phyloP scores from a whole-genome alignment of 2,797 vertebrate genomes.

The Coracias cyanogaster region DNA sequence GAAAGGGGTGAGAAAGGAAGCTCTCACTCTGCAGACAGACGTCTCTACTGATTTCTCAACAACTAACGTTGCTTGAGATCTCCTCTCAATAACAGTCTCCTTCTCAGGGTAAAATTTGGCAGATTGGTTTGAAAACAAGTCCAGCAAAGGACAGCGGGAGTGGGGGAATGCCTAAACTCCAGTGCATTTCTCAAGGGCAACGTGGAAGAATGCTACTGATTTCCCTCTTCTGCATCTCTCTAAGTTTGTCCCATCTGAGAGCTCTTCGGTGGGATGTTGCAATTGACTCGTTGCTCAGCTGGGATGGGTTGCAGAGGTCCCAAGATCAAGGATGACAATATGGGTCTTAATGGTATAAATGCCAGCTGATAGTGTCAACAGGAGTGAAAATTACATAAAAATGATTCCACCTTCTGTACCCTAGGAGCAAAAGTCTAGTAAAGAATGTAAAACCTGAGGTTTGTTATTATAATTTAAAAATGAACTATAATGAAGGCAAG shows the following conservation, averaged over 20 bases:
- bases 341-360: neutral
- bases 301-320: neutral
- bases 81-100: neutral
- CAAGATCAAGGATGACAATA: neutral
- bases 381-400: neutral
- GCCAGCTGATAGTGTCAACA: neutral
- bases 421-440: neutral
- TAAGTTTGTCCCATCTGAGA: neutral
- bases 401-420: neutral
- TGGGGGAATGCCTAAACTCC: neutral
- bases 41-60: neutral
- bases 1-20: neutral
- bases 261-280: neutral
- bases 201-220: neutral
- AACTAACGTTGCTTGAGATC: neutral
- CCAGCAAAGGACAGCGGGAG: neutral
- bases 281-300: neutral
- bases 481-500: neutral
- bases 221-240: neutral
- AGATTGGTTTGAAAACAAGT: neutral
- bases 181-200: neutral
- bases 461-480: neutral
- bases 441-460: neutral
- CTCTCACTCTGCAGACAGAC: neutral
- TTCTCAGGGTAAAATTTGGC: neutral